Base-by-base conservation (phyloP, 2,888 invertebrate species). In the Eupithecia abbreviata region DNA sequence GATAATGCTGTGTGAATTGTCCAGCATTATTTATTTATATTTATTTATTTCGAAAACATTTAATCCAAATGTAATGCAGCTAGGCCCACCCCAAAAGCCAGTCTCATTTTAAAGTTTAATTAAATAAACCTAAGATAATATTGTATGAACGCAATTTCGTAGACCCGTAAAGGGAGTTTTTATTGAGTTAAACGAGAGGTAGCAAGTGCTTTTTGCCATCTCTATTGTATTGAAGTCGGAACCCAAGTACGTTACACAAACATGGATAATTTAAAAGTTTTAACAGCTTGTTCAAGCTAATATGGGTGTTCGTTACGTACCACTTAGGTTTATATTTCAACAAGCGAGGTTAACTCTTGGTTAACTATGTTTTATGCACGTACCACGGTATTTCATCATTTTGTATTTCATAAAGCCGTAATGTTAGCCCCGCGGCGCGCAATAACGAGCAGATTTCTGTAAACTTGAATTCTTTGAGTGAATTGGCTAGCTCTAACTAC, bases 61-160 rank as follows among this genome's bases (percentile, higher is more conserved):
- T 47, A 68, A 18, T 69, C 47, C 47, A 47, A 2, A 30, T 45
- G 43, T n/a, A 68, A 47, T 18, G 47, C 47, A 12, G 62, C 15
- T 68, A 62, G 42, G 73, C 79, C 82, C 83, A 83, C 77, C 80
- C 84, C 81, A 84, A 83, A 85, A 83, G 74, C 76, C 74, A 76
- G 80, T 79, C 86, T 81, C 84, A 84, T 86, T 88, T 88, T 86
- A 88, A 90, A 90, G 85, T 89, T 89, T 89, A 90, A 91, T 91
- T 90, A 88, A 86, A 85, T 86, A 85, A 88, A 85, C 91, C 91
- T 91, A 90, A 91, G 85, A 90, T 89, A 91, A 91, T 88, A 91
- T 86, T 86, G 82, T 85, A 84, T 74, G 81, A 88, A 85, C 82
- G 84, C 86, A 88, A 89, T 88, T 89, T 84, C 80, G 82, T 79